Percentiles rank a stretch among this genome's conserved stretches.
These are phyloP conservation scores for Lumbricus terrestris DNA, from an alignment of 2,888 invertebrate species.

Conservation along the genomic window DNA sequence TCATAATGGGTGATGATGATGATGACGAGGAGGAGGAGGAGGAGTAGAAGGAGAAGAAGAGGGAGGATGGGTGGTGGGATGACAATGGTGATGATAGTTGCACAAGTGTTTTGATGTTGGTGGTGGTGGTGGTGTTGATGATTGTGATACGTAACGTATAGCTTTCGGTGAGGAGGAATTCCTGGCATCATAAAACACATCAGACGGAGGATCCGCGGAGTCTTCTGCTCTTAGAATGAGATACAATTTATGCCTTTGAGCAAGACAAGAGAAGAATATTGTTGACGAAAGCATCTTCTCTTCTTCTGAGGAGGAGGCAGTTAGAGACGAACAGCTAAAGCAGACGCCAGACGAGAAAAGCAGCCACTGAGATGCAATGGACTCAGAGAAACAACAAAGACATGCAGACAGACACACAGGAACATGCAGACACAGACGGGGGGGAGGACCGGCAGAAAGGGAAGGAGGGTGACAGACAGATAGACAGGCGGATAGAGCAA, in stretches of 20 bases:
- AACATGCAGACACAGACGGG: not conserved
- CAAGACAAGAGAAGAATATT: constrained; percentile 8
- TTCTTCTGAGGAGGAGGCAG: not conserved
- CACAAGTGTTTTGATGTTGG: constrained; percentile 3
- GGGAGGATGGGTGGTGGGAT: not conserved
- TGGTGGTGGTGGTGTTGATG: not conserved
- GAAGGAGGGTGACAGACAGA: not conserved
- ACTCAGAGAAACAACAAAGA: not conserved
- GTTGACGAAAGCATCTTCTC: not conserved
- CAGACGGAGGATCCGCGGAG: not conserved
- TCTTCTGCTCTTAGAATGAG: not conserved
- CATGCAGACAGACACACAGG: not conserved
- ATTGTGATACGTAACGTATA: too few relatives aligned
- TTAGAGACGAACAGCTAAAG: not conserved
- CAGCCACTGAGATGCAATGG: not conserved
- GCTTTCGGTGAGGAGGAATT: not conserved
- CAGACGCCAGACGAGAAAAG: not conserved
- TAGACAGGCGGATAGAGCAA: not conserved
- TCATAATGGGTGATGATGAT: not conserved
- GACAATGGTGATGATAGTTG: not conserved
- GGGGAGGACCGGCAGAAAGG: not conserved
- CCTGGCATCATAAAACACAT: not conserved
- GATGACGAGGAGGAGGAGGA: not conserved
- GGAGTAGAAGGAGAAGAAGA: not conserved
- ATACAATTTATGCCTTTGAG: constrained; percentile 8